A percentile compares a stretch with the other conserved stretches of the same genome.
These are phyloP conservation scores for Varroa destructor DNA, from an alignment of 1,140 invertebrate species.

Conservation along the genomic window DNA sequence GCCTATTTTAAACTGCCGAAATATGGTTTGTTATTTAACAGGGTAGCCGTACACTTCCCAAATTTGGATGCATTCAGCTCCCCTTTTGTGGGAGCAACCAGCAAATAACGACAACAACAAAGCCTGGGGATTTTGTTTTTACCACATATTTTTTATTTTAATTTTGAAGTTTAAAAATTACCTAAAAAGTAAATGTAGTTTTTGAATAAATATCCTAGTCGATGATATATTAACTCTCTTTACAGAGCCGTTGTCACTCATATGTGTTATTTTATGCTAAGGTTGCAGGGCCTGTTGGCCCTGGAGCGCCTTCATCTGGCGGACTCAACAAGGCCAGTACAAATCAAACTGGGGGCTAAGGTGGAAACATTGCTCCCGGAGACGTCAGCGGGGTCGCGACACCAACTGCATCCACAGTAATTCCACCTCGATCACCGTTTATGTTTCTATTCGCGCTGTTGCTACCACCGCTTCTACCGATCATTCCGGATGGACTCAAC, in stretches of 20 bases:
- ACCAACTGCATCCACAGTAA: constrained; percentile 1
- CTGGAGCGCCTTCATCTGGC: too few species aligned
- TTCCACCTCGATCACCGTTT: constrained; percentile 32
- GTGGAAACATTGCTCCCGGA: constrained; percentile 29
- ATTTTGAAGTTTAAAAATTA: too few species aligned
- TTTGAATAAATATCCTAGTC: too few species aligned
- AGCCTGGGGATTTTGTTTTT: background rate
- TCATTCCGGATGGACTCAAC: constrained; percentile 47
- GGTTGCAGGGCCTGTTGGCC: too few species aligned
- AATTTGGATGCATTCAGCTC: too few species aligned
- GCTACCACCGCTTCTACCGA: constrained; percentile 45
- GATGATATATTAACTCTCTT: too few species aligned
- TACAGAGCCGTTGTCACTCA: constrained; percentile 1
- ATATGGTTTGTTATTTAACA: too few species aligned
- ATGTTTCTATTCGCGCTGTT: constrained; percentile 35
- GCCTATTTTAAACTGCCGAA: too few species aligned
- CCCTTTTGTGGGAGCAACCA: background rate
- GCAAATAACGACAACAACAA: constrained; percentile 31
- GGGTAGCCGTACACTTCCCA: too few species aligned
- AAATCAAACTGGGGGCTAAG: background rate
- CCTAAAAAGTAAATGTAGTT: too few species aligned
- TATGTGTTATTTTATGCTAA: constrained; percentile 29
- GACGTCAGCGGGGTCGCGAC: background rate
- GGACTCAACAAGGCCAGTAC: too few species aligned
- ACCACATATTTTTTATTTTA: too few species aligned